Evolutionary conservation across 2,888 invertebrate genomes (phyloP), one percentile per base, ranked within the genome.

Genomic region (Muscina levida): DNA sequence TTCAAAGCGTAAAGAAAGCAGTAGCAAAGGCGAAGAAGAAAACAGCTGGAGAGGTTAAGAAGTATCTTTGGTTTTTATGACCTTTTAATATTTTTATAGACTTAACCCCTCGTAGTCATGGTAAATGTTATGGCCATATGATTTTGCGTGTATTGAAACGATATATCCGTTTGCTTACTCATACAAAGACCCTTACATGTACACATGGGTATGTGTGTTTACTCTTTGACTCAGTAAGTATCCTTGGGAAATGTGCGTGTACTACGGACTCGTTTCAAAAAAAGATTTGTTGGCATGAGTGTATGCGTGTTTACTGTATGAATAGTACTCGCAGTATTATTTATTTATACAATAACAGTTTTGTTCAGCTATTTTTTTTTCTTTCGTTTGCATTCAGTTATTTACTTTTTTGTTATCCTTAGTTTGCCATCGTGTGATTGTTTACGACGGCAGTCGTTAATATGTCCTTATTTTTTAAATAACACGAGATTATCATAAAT

Each of bases 71-170:
- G 46, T 80, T 57, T 82, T 82, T 82, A 82, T 82, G 77, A 77
- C 48, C 65, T 82, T 82, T 82, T 83, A 82, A 83, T 79, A 83
- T 83, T 82, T 82, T 83, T 82, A 82, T 82, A 72, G 79, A 71
- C 73, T 72, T 66, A 57, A 67, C 66, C 42, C 48, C 79, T 48
- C 42, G 42, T 19, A 67, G 48, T 44, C 57, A 44, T 75, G 37
- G 31, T 75, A 59, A 72, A 75, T 67, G 53, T 75, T 39, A 72
- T 75, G 72, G 19, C 46, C 39, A 67, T 68, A 37, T 72, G 75
- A 79, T 79, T 75, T 75, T 72, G 42, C 44, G 46, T 72, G 56
- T 57, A 53, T 39, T 39, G 13, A 48, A 24, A 66, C 66, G 24
- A 62, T 62, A 15, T 15, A 22, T 44, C 37, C 10, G 2, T 44